Conservation (phyloP, 2,888 invertebrate genomes). For the Leptinotarsa peninsularis region DNA sequence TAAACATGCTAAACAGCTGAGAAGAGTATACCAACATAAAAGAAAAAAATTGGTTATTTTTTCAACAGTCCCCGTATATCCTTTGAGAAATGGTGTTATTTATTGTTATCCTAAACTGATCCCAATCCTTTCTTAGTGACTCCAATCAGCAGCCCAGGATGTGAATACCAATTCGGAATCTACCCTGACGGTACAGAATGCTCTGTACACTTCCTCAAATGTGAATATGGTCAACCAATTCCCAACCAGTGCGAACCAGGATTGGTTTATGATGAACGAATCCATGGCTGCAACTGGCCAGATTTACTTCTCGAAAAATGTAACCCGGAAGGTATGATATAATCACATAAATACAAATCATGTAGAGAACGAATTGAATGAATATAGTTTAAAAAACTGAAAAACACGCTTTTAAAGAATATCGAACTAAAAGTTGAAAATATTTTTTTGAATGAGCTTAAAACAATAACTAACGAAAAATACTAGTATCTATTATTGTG, state of each 20-base stretch:
- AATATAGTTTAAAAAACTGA: too few species aligned
- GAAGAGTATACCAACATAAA: too few species aligned
- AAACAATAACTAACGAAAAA: too few species aligned
- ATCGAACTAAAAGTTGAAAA: too few species aligned
- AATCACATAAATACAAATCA: neutral
- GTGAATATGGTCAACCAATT: constrained; percentile 84
- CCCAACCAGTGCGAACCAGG: constrained; percentile 88
- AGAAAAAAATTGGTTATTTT: too few species aligned
- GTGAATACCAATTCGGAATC: constrained; percentile 90
- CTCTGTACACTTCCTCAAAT: constrained; percentile 88
- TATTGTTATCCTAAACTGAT: neutral
- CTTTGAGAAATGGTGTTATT: too few species aligned
- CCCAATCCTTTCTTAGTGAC: constrained; percentile 71
- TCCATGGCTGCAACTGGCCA: constrained; percentile 94
- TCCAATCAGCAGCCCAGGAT: constrained; percentile 83
- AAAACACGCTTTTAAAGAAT: too few species aligned
- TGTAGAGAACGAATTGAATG: too few species aligned
- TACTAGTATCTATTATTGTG: too few species aligned
- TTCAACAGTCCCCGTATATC: too few species aligned
- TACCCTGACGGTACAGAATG: constrained; percentile 85
- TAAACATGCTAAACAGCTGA: too few species aligned
- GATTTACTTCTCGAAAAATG: constrained; percentile 88
- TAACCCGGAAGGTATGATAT: constrained; percentile 84
- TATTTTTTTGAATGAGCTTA: too few species aligned
- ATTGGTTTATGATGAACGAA: constrained; percentile 87